Percentiles rank a stretch among this genome's conserved stretches.
These are phyloP conservation scores for Haliaeetus leucogaster DNA, from an alignment of 2,113 vertebrate genomes.

Conservation along the genomic window DNA sequence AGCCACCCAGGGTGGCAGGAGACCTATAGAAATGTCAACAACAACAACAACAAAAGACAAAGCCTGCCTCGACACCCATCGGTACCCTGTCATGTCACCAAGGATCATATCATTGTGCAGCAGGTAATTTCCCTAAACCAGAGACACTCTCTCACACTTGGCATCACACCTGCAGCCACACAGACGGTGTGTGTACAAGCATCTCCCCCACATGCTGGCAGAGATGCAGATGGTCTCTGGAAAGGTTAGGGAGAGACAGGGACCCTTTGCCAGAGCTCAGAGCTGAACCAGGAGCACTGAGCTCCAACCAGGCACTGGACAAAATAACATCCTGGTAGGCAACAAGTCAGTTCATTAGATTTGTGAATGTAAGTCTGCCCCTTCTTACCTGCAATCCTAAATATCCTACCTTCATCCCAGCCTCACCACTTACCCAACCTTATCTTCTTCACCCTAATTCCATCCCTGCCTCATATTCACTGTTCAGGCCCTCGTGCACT, in stretches of 20 bases:
- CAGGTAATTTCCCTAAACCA: background rate
- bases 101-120: background rate
- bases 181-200: fast-evolving
- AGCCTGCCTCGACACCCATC: background rate
- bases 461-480: background rate
- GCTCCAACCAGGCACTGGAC: background rate
- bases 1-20: background rate
- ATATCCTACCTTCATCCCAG: background rate
- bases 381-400: background rate
- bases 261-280: background rate
- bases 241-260: background rate
- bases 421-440: background rate
- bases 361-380: background rate
- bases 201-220: background rate
- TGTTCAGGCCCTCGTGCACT: no score
- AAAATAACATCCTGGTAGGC: background rate
- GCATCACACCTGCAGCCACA: background rate
- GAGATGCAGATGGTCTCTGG: background rate
- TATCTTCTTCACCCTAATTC: background rate
- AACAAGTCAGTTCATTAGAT: background rate
- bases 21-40: background rate
- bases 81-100: fast-evolving
- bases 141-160: background rate
- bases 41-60: background rate
- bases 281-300: background rate